Evolutionary conservation across 2,888 invertebrate species (phyloP), one percentile per base, ranked within the genome.

Genomic region (Cylloceria caligata): DNA sequence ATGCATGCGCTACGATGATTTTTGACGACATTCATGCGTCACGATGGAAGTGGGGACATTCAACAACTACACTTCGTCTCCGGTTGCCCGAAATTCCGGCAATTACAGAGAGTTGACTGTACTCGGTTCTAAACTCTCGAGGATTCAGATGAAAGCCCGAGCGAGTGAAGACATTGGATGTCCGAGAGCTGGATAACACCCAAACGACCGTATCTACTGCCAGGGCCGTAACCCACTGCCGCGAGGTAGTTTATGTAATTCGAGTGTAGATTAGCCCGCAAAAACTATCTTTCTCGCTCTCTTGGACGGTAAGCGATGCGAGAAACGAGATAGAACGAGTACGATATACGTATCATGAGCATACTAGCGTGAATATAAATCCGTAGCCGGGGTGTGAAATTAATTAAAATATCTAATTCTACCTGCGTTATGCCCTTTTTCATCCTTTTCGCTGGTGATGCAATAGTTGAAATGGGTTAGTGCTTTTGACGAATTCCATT

Each of bases 191-290:
- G 71, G 71, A 76, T 76, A 80, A 75, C 75, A 57, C 75, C 75
- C 75, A 76, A 80, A 80, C 47, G 57, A 76, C 71, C 75, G 47
- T 71, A 80, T 80, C 71, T 67, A 64, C 71, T 71, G 75, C 68
- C 80, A 72, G 67, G 16, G 49, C 24, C 60, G 34, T 34, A 71
- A 30, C 27, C 39, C 39, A 71, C 71, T 19, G 60, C 34, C 60
- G 36, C 60, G 16, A 9, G 47, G n/a, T 49, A 74, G 65, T 79
- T 79, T 67, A 67, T 67, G 67, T 79, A 65, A 79, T 77, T 77
- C 67, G 36, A 60, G 67, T 65, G 65, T 67, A 79, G 72, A 79
- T 79, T 67, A 79, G 72, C 78, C 57, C n/a, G 13, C 47, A 52
- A 49, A 52, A 49, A 47, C 6, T 69, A n/a, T n/a, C n/a, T n/a